Evolutionary conservation across 2,113 vertebrate species (phyloP), one percentile per base, ranked within the genome.

Genomic region (Riparia riparia): DNA sequence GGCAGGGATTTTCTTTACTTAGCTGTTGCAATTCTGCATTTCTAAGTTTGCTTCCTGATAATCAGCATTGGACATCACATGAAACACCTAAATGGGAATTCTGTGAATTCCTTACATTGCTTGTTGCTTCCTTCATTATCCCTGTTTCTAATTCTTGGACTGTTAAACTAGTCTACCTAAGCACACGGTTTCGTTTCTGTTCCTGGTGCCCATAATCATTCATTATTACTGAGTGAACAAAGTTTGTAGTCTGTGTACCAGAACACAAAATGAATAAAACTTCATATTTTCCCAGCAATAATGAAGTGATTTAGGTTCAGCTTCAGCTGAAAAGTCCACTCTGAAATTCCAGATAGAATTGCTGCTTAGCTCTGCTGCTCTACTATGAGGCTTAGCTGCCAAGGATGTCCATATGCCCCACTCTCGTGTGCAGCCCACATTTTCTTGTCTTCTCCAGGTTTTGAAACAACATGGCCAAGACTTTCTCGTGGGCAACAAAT

Each of bases 401-500:
- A 74, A 15, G 45, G 28, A 22, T 61, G 64, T 28, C 17, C 12
- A 0, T 28, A 12, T 19, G 12, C 31, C 44, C 31, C 7, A 5
- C 14, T 39, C 57, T 86, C 19, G 74, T 41, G 56, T 64, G 53
- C 18, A 39, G 14, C 13, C 26, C 26, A 7, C 0, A 0, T 82
- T 87, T 41, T 93, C 81, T 82, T 89, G 54, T 90, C 9, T 77
- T 44, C 83, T 44, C 12, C 94, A 99, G 99, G 97, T 89, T 18
- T 95, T 99, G 57, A 90, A 89, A 79, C 91, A 97, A 19, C 89
- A 97, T 1, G 64, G 97, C 4, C 94, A 97, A 81, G 94, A 96
- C 14, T 98, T 98, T 93, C 98, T 99, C 3, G 98, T 99, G 82
- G 99, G 99, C 76, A 96, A 96, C 60, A 95, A 82, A 88, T 79